Evolutionary conservation across 1,140 invertebrate genomes (phyloP).

Genomic region (Drosophila sp.): DNA sequence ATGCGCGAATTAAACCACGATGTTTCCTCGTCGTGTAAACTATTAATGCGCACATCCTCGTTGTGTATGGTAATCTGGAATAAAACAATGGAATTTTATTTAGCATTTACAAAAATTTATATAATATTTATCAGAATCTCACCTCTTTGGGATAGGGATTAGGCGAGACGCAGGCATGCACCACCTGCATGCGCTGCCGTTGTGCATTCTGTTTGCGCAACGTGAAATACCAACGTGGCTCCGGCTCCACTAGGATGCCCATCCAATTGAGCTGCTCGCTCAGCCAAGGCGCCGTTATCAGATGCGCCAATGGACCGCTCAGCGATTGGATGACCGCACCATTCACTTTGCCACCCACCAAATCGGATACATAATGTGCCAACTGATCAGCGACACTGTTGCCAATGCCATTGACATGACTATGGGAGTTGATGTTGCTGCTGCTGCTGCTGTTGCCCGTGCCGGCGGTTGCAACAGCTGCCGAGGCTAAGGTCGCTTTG

Average conservation of each 20-base stretch:
- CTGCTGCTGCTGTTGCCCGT: constrained; percentile 34
- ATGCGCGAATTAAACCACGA: constrained; percentile 87
- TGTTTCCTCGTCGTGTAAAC: constrained; percentile 85
- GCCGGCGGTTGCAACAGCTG: constrained; percentile 35
- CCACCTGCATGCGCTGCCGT: constrained; percentile 86
- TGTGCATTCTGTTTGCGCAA: constrained; percentile 86
- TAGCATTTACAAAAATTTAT: not conserved
- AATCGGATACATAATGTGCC: constrained; percentile 84
- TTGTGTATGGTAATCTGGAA: constrained; percentile 87
- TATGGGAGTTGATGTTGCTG: constrained; percentile 9
- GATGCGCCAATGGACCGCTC: constrained; percentile 84
- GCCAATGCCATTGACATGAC: constrained; percentile 16
- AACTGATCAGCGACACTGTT: constrained; percentile 79
- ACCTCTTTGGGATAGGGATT: constrained; percentile 91
- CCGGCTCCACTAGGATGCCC: constrained; percentile 90
- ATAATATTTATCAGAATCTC: constrained; percentile 33
- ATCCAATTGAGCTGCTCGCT: constrained; percentile 90
- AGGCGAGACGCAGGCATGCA: constrained; percentile 91
- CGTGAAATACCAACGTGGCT: constrained; percentile 89
- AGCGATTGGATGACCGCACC: constrained; percentile 86
- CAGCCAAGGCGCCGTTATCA: constrained; percentile 86
- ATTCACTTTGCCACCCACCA: constrained; percentile 85
- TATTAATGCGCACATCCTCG: constrained; percentile 87
- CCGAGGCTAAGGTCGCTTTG: constrained; percentile 43
- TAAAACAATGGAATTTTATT: not conserved